Conservation (phyloP, 2,888 invertebrate genomes). For the Lobophora halterata region DNA sequence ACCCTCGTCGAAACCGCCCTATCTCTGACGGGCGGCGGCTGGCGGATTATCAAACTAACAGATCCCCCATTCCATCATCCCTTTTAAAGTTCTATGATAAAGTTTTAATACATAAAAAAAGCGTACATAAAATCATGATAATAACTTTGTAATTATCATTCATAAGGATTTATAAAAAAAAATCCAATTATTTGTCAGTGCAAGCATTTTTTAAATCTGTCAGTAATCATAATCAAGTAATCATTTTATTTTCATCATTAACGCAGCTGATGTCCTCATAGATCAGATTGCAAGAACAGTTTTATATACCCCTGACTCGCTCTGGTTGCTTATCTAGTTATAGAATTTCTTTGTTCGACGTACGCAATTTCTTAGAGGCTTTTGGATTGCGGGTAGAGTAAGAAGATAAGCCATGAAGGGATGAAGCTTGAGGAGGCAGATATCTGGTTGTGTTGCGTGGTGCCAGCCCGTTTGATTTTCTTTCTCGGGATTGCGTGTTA, state of each 20-base stretch:
- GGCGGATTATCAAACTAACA: conserved; percentile 58
- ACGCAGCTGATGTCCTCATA: no score
- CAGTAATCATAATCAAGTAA: no score
- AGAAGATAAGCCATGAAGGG: conserved; percentile 61
- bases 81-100: conserved; percentile 5
- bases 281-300: conserved; percentile 6
- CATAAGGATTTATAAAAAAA: no score
- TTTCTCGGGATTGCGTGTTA: conserved; percentile 41
- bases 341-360: conserved; percentile 73
- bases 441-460: conserved; percentile 52
- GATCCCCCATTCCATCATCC: conserved; percentile 2
- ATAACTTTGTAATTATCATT: no score
- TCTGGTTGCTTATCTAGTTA: conserved; percentile 60
- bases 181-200: no score
- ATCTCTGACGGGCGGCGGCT: conserved; percentile 64
- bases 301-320: conserved; percentile 52
- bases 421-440: conserved; percentile 59
- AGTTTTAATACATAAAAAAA: no score
- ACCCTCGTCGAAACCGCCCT: conserved; percentile 61
- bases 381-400: conserved; percentile 46
- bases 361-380: conserved; percentile 70
- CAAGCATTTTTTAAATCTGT: no score
- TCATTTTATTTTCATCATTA: no score
- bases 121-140: no score
- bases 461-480: conserved; percentile 43